These are phyloP conservation scores for Cnemophilus loriae DNA, from an alignment of 2,113 vertebrate genomes.

Conservation along the genomic window DNA sequence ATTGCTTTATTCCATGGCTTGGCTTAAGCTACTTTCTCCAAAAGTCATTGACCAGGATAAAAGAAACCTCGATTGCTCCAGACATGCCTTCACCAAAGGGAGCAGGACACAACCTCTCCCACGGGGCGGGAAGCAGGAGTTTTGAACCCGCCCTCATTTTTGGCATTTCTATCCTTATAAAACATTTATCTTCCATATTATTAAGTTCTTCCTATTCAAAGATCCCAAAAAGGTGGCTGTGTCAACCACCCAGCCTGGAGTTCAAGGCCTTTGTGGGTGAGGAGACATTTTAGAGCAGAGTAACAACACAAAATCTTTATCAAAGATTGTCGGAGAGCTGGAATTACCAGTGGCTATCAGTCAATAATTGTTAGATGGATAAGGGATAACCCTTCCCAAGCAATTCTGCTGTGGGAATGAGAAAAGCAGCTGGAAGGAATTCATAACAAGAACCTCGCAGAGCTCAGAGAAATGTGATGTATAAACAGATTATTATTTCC, in stretches of 20 bases:
- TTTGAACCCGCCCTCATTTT: not conserved
- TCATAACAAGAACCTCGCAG: slow-evolving; percentile 21
- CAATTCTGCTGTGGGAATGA: slow-evolving; percentile 31
- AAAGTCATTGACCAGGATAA: not conserved
- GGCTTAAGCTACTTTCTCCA: not conserved
- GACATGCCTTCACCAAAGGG: not conserved
- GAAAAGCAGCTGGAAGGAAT: slow-evolving; percentile 65
- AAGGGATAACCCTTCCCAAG: slow-evolving; percentile 35
- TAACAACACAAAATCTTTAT: slow-evolving; percentile 15
- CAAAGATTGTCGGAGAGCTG: not conserved
- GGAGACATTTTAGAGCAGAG: not conserved
- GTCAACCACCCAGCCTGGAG: not conserved
- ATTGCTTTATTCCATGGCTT: not conserved
- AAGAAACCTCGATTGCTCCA: not conserved
- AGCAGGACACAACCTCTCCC: rapidly evolving
- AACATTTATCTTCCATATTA: not conserved
- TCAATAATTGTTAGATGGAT: slow-evolving; percentile 47
- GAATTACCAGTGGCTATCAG: slow-evolving; percentile 36
- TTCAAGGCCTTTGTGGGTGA: not conserved
- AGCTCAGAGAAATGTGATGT: slow-evolving; percentile 32
- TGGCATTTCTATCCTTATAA: not conserved
- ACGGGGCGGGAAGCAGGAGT: not conserved
- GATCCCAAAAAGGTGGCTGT: not conserved
- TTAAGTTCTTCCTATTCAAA: not conserved
- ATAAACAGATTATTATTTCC: slow-evolving; percentile 65